Percentiles rank a stretch among this genome's conserved stretches.
phyloP scores from a whole-genome alignment of 2,888 invertebrate genomes.

The Pherbina coryleti region DNA sequence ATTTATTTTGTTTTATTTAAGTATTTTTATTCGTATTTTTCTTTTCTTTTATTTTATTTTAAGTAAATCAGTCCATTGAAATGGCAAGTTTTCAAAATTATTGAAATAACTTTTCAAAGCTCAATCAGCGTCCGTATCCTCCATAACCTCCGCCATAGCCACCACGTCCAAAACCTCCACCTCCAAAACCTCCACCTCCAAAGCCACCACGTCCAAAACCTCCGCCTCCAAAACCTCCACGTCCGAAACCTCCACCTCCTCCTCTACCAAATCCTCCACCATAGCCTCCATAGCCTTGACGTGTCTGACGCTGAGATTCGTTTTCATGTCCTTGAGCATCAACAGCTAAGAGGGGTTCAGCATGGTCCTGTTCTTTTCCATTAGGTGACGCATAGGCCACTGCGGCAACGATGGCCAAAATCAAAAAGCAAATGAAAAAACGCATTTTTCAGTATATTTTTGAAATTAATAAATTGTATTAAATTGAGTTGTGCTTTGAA shows the following conservation, averaged over 20 bases:
- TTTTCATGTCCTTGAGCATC: constrained; percentile 54
- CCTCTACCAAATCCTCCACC: constrained; percentile 17
- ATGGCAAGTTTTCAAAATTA: not conserved
- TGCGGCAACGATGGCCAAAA: constrained; percentile 43
- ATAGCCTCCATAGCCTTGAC: constrained; percentile 42
- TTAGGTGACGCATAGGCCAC: constrained; percentile 37
- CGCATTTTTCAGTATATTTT: constrained; percentile 47
- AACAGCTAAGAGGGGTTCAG: constrained; percentile 47
- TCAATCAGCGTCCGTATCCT: constrained; percentile 40
- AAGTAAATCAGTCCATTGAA: not conserved
- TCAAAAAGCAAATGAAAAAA: constrained; percentile 46
- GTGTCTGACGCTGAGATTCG: constrained; percentile 51
- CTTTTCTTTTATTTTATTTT: not conserved
- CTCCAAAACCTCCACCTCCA: constrained; percentile 30
- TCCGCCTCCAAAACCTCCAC: constrained; percentile 28
- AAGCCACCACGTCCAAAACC: constrained; percentile 27
- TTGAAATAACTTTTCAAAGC: not conserved
- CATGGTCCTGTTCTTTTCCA: constrained; percentile 28
- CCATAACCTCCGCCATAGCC: too few species aligned
- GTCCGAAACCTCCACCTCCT: constrained; percentile 30
- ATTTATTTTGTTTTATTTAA: not conserved
- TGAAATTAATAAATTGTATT: not conserved
- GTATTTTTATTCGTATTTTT: not conserved
- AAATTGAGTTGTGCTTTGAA: not conserved
- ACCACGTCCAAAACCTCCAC: constrained; percentile 38